Conservation (phyloP, 2,113 vertebrate genomes). For the Lipotes vexillifer region DNA sequence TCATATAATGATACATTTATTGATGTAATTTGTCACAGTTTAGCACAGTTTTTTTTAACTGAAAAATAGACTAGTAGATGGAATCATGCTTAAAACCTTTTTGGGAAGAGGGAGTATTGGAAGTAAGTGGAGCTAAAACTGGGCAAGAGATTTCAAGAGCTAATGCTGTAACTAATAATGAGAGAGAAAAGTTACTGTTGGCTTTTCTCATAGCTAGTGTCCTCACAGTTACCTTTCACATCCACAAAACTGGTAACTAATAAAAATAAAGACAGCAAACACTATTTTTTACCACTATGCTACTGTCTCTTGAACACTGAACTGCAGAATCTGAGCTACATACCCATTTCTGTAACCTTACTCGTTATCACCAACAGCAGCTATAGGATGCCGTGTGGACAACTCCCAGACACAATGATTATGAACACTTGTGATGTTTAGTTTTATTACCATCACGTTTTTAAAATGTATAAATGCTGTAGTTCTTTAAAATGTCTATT, state of each 20-base stretch:
- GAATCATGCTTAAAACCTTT: neutral
- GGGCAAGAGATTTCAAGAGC: neutral
- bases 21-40: neutral
- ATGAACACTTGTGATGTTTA: neutral
- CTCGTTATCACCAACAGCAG: neutral
- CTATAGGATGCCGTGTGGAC: neutral
- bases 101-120: too few relatives aligned
- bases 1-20: neutral
- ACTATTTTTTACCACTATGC: neutral
- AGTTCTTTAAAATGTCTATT: neutral
- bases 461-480: neutral
- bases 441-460: neutral
- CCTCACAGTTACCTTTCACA: neutral
- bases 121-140: neutral
- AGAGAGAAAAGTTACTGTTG: neutral
- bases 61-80: neutral
- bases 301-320: neutral
- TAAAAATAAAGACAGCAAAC: neutral
- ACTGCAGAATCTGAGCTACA: neutral
- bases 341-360: neutral
- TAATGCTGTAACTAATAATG: neutral
- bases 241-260: neutral
- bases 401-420: neutral
- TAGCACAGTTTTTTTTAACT: neutral
- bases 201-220: neutral